A percentile compares a stretch with the other conserved stretches of the same genome.
Conservation (phyloP, 2,797 vertebrate species). For the Rhinoraja longicauda region DNA sequence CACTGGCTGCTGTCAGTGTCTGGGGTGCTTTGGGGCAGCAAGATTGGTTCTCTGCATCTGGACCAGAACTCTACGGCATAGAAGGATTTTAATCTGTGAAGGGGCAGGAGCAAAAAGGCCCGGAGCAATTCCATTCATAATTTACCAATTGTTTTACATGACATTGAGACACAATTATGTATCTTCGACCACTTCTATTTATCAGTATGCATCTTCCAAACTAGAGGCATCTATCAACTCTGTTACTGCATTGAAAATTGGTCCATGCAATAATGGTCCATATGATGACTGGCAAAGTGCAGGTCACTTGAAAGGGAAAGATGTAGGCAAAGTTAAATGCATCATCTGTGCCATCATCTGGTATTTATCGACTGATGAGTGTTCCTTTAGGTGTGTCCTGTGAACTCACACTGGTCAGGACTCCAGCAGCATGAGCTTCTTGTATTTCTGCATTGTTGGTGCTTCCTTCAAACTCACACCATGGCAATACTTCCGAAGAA, state of each 20-base stretch:
- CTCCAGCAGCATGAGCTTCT: neutral
- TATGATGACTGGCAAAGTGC: neutral
- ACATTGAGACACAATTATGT: no score
- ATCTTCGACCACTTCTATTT: neutral
- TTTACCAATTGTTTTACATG: no score
- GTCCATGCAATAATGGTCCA: neutral
- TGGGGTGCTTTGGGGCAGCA: no score
- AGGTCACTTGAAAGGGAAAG: neutral
- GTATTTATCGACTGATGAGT: neutral
- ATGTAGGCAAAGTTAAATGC: neutral
- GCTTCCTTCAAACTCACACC: neutral
- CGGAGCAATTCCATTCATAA: no score
- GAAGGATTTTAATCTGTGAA: no score
- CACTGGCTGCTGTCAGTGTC: no score
- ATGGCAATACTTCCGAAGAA: neutral
- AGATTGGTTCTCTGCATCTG: no score
- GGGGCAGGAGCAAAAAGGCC: no score
- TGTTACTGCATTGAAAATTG: neutral
- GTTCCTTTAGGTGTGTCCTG: neutral
- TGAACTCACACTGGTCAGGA: neutral
- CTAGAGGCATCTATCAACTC: neutral
- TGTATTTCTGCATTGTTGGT: neutral
- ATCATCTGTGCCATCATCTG: neutral
- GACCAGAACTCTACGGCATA: no score
- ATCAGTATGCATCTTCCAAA: neutral